phyloP scores from a whole-genome alignment of 2,888 invertebrate genomes.

The Caenorhabditis wallacei region DNA sequence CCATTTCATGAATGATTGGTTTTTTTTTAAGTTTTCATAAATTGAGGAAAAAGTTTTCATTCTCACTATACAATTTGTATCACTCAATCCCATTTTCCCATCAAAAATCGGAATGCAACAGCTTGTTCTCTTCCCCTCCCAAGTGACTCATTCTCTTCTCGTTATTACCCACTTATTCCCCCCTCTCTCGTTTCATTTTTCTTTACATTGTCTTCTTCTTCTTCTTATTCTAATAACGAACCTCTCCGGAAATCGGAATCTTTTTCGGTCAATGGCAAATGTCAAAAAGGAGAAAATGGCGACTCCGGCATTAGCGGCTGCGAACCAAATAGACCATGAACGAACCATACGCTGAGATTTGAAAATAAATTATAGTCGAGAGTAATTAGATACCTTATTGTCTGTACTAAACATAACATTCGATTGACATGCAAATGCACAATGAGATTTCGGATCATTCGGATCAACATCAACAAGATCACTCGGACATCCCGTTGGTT shows the following conservation, averaged over 20 bases:
- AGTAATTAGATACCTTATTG: constrained; percentile 61
- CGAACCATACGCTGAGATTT: constrained; percentile 69
- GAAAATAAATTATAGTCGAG: neutral
- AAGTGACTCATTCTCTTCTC: constrained; percentile 54
- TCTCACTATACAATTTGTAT: neutral
- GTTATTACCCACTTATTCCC: constrained; percentile 29
- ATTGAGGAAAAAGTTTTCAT: neutral
- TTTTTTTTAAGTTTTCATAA: neutral
- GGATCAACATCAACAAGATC: constrained; percentile 80
- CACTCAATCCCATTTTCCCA: constrained; percentile 18
- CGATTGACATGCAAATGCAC: constrained; percentile 85
- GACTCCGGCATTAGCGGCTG: constrained; percentile 91
- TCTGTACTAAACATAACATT: constrained; percentile 77
- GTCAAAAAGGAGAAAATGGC: constrained; percentile 91
- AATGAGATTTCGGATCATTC: constrained; percentile 73
- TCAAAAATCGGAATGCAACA: constrained; percentile 7
- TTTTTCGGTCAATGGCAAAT: constrained; percentile 94
- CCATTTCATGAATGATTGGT: too few species aligned
- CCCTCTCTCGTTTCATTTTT: neutral
- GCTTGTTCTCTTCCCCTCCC: constrained; percentile 31
- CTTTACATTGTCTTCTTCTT: neutral
- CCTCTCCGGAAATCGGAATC: constrained; percentile 97
- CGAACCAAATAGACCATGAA: constrained; percentile 96
- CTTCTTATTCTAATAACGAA: constrained; percentile 61
- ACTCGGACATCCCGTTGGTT: constrained; percentile 73